Conservation (phyloP, 2,888 invertebrate species). For the Monochamus alternatus region DNA sequence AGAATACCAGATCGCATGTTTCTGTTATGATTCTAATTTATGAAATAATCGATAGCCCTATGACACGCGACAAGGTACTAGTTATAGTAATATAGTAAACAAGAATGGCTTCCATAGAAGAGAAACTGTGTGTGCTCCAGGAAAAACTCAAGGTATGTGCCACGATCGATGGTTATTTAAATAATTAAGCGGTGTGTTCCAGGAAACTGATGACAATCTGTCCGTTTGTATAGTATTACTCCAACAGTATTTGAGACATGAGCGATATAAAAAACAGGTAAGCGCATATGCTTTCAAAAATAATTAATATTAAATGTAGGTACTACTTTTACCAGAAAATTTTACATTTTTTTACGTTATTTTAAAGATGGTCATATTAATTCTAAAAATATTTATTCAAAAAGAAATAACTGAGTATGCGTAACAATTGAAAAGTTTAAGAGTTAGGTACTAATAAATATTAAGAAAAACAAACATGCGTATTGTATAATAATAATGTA, state of each 20-base stretch:
- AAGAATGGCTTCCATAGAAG: slow-evolving; percentile 62
- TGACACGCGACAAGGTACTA: slow-evolving; percentile 62
- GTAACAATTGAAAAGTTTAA: too few relatives aligned
- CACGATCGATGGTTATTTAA: not conserved
- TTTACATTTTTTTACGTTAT: too few relatives aligned
- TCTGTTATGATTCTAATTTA: slow-evolving; percentile 62
- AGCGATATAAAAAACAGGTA: slow-evolving; percentile 53
- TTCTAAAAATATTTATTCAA: too few relatives aligned
- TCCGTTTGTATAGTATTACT: slow-evolving; percentile 62
- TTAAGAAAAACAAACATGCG: too few relatives aligned
- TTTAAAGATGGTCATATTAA: too few relatives aligned
- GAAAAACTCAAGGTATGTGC: slow-evolving; percentile 62
- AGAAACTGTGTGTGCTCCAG: slow-evolving; percentile 61
- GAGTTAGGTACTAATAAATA: too few relatives aligned
- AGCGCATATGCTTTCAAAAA: slow-evolving; percentile 29
- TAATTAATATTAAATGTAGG: too few relatives aligned
- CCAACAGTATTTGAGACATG: slow-evolving; percentile 62
- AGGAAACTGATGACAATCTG: slow-evolving; percentile 63
- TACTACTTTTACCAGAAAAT: too few relatives aligned
- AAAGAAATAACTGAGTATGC: too few relatives aligned
- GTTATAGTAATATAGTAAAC: slow-evolving; percentile 40
- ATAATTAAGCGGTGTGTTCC: slow-evolving; percentile 38
- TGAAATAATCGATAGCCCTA: slow-evolving; percentile 63
- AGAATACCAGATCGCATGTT: slow-evolving; percentile 58
- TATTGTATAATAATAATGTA: too few relatives aligned